phyloP scores from a whole-genome alignment of 2,797 vertebrate genomes.

The Hemitrygon akajei region DNA sequence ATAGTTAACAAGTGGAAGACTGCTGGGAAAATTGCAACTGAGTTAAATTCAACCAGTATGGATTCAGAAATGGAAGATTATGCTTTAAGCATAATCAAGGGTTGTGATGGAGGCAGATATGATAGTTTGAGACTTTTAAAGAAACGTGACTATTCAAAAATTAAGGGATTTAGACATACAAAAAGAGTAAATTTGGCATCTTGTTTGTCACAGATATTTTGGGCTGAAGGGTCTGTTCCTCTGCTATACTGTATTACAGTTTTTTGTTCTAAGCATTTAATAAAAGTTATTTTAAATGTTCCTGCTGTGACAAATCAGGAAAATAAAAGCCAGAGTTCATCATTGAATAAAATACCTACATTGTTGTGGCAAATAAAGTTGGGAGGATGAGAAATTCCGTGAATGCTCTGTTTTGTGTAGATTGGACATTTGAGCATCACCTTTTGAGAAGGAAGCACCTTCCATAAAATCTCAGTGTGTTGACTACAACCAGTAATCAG shows the following conservation, averaged over 20 bases:
- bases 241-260: too few relatives aligned
- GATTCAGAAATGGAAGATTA: background rate
- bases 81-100: background rate
- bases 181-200: too few relatives aligned
- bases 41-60: background rate
- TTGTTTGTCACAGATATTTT: too few relatives aligned
- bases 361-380: background rate
- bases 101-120: too few relatives aligned
- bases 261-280: background rate
- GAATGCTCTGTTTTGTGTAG: background rate
- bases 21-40: background rate
- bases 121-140: too few relatives aligned
- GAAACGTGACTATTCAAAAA: too few relatives aligned
- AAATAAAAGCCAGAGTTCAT: background rate
- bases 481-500: background rate
- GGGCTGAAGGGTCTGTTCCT: too few relatives aligned
- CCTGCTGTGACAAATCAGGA: background rate
- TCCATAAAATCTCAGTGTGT: background rate
- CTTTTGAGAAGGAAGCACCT: background rate
- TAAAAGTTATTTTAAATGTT: background rate
- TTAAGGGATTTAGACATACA: too few relatives aligned
- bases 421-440: background rate
- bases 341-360: too few relatives aligned
- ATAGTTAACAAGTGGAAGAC: background rate
- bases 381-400: background rate